Evolutionary conservation across 2,113 vertebrate species (phyloP), one percentile per base, ranked within the genome.

Genomic region (Cololabis saira): DNA sequence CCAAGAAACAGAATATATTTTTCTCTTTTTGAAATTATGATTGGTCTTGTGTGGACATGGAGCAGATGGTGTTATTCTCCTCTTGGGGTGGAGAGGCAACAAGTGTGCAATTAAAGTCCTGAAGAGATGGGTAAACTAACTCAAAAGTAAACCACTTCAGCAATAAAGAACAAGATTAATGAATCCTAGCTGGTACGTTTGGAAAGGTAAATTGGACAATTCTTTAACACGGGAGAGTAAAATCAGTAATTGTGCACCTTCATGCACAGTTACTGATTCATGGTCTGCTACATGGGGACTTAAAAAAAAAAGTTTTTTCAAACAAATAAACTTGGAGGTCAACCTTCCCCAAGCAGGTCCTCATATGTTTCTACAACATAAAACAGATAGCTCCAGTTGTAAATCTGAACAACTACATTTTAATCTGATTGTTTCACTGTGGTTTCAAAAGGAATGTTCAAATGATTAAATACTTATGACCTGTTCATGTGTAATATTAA

Each of bases 31-130:
- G 73, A 87, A 84, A 85, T 73, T 44, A 66, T 76, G 68, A 82
- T 78, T 76, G 68, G 85, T 76, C 63, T 76, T 76, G 74, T 60
- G 81, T 18, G 58, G 82, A 80, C 81, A 50, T 10, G 11, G 86
- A 91, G 47, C 91, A 93, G 92, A 92, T 93, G 92, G 90, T 83
- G 74, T 70, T 75, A 65, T 85, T 70, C 58, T 68, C 68, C 69
- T 76, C 58, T 2, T 40, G 79, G 56, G 71, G 51, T 71, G 67
- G 54, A 42, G 72, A 16, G 68, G 85, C 87, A 87, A 90, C 90
- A 91, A 84, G 87, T 90, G 88, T 88, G 81, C 85, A 92, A 92
- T 93, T 91, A 93, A 80, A 78, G 60, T 48, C 61, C 76, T 17
- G 71, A 84, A 48, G 82, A 89, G 64, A 78, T 76, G 59, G 57